phyloP scores from a whole-genome alignment of 2,113 vertebrate genomes.

The Pomatostomus ruficeps region DNA sequence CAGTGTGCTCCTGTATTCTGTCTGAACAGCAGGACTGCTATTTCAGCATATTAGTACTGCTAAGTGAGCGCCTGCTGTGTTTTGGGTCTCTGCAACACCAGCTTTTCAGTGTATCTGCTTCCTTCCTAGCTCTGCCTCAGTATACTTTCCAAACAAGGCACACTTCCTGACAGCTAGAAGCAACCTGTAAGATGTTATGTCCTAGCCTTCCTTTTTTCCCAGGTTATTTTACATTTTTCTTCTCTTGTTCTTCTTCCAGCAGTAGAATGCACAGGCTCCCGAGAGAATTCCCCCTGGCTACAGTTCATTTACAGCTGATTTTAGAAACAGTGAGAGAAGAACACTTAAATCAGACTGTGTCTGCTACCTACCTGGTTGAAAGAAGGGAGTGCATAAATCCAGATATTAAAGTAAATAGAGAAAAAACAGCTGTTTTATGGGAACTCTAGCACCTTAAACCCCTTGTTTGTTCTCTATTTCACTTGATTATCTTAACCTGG shows the following conservation, averaged over 20 bases:
- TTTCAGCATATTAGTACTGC: background rate
- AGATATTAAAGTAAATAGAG: conserved; percentile 7
- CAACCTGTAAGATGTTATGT: background rate
- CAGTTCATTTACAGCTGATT: conserved; percentile 21
- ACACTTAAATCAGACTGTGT: background rate
- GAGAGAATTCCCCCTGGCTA: background rate
- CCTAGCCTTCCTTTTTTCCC: background rate
- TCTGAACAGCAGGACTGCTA: background rate
- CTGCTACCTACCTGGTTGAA: background rate
- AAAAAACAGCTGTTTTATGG: background rate
- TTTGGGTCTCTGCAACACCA: background rate
- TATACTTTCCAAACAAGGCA: background rate
- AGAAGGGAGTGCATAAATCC: background rate
- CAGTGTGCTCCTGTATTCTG: background rate
- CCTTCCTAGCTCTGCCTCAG: background rate
- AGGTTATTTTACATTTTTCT: background rate
- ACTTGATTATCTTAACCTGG: background rate
- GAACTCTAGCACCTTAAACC: conserved; percentile 32
- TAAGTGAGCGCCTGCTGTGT: background rate
- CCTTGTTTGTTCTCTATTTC: conserved; percentile 26
- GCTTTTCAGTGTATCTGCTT: background rate
- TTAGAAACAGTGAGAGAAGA: background rate
- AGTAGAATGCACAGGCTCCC: background rate
- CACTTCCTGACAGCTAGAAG: background rate
- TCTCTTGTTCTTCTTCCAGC: background rate